Evolutionary conservation across 2,113 vertebrate species (phyloP), one percentile per base, ranked within the genome.

Genomic region (Mystacornis crossleyi): DNA sequence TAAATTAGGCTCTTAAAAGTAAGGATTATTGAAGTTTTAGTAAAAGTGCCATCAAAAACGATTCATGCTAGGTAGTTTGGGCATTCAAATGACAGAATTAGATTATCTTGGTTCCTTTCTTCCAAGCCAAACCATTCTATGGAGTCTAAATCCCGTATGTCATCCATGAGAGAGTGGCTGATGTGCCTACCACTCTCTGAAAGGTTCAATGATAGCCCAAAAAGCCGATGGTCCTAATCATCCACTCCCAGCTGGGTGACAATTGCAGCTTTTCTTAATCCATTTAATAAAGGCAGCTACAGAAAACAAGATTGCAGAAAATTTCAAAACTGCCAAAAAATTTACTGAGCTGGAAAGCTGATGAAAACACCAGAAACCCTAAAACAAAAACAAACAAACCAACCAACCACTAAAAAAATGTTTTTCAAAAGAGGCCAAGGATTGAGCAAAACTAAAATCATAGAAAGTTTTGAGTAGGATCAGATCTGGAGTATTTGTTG

Each of bases 81-180:
- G n/a, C 6, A 23, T 47, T 70, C 33, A 31, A 55, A 4, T 31
- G 26, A 47, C 15, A 10, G 2, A 31, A 54, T 50, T 9, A 40
- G 19, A 47, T 33, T 18, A 33, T 33, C 24, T 38, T 81, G 53
- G 18, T 34, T 43, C 31, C n/a, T 40, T 53, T 43, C n/a, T 64
- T 58, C 28, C 54, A 85, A 78, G 21, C 7, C 80, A 86, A 74
- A 38, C 20, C 9, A 29, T 43, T 53, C 51, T 31, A 3, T 9
- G 13, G 43, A 33, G 36, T 55, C n/a, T 24, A 81, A 64, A 57
- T 23, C 17, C 19, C 14, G 2, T 4, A 19, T 0, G 1, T 2
- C 13, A 24, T 21, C 43, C 25, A 4, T 2, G 26, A 33, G 28
- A 53, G 47, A 48, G 3, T 23, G 43, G 31, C 7, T 77, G 38